Base-by-base conservation (phyloP, 2,113 vertebrate species). In the Aix galericulata region DNA sequence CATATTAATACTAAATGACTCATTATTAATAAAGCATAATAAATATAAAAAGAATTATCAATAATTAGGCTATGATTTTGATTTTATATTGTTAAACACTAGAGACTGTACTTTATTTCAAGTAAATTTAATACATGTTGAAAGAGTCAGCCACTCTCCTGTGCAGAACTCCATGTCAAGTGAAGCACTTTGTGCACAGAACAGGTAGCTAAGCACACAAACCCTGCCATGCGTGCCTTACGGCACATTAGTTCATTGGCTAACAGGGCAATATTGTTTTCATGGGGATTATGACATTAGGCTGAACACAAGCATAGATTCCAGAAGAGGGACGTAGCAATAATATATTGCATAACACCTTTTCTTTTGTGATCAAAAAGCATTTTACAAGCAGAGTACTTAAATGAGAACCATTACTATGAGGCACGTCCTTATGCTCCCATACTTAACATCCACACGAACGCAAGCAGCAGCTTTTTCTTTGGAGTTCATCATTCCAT, bases 1-100 rank as follows among this genome's bases (percentile, higher is more conserved):
- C 76, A 64, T 77, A 94, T 96, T 96, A 97, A 97, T 82, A 94
- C 91, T 85, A 96, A 96, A 96, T 94, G 86, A 88, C 82, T 96
- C 86, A 96, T 98, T 97, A 97, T 96, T 92, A 97, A 91, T 91
- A 89, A 50, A 60, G 40, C 60, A 78, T 63, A 76, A 96, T 95
- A 95, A 83, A 94, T 93, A 96, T 94, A 92, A 94, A 97, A 91
- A 32, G 74, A 71, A 96, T 95, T 93, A 89, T 66, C 79, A 91
- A 92, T 95, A 94, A 95, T 75, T 95, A 95, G 86, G 67, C 84
- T 86, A 94, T 95, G 72, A 88, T 94, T 97, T 97, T 95, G 72
- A 88, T 94, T 97, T 97, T 97, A 96, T 89, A 94, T 89, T 82
- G 84, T 94, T 94, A 92, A 94, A 60, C 6, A 7, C 29, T 46